A percentile compares a stretch with the other conserved stretches of the same genome.
phyloP scores from a whole-genome alignment of 2,888 invertebrate species.

The Hirtodrosophila trivittata region DNA sequence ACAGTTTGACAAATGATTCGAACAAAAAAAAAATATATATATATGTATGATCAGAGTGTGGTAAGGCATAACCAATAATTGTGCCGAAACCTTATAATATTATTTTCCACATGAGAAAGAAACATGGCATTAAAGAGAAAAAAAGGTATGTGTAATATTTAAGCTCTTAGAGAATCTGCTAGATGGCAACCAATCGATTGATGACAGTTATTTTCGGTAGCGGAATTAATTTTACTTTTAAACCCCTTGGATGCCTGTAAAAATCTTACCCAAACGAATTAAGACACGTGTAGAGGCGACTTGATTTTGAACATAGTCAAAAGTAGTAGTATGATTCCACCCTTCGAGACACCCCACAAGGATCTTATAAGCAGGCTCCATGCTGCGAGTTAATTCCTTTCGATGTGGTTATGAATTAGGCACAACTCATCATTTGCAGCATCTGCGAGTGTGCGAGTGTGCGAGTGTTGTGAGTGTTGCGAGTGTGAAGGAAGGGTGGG shows the following conservation, averaged over 20 bases:
- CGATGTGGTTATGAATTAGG: conserved; percentile 83
- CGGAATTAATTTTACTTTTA: conserved; percentile 79
- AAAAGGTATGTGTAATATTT: too few species aligned
- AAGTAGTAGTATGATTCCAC: conserved; percentile 33
- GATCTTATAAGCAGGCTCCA: conserved; percentile 47
- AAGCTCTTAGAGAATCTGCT: not conserved
- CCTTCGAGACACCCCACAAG: conserved; percentile 35
- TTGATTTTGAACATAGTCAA: conserved; percentile 56
- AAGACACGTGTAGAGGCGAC: conserved; percentile 68
- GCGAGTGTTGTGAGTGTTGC: conserved; percentile 1
- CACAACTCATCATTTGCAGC: conserved; percentile 82
- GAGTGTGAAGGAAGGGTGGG: conserved; percentile 35
- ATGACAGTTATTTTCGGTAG: conserved; percentile 75
- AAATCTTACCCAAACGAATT: conserved; percentile 81
- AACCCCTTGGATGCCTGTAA: conserved; percentile 60
- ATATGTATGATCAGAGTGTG: too few species aligned
- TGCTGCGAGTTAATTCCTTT: conserved; percentile 80
- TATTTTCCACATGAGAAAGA: too few species aligned
- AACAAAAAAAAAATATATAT: too few species aligned
- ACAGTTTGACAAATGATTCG: too few species aligned
- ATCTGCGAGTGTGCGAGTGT: conserved; percentile 40
- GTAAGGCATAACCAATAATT: too few species aligned
- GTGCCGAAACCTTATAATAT: too few species aligned
- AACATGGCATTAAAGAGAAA: too few species aligned
- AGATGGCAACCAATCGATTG: conserved; percentile 64